Conservation (phyloP, 2,888 invertebrate genomes). For the Byasa hedistus region DNA sequence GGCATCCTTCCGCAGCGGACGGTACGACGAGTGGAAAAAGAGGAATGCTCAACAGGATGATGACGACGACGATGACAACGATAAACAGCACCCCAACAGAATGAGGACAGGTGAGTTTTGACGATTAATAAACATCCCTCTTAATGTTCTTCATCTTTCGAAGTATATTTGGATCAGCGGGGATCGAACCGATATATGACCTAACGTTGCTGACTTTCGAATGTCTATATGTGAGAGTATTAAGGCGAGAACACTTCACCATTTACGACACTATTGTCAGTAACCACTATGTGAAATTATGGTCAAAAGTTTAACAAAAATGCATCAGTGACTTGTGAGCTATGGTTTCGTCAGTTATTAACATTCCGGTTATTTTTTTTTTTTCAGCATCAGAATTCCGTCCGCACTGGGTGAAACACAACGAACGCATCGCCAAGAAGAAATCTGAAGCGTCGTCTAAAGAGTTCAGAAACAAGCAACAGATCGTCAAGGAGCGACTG, state of each 20-base stretch:
- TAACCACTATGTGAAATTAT: too few relatives aligned
- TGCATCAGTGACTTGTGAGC: too few relatives aligned
- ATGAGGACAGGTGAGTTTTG: slow-evolving; percentile 45
- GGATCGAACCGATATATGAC: too few relatives aligned
- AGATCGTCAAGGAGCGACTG: slow-evolving; percentile 87
- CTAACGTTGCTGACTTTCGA: too few relatives aligned
- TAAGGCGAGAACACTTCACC: too few relatives aligned
- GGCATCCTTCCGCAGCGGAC: slow-evolving; percentile 94
- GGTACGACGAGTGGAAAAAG: slow-evolving; percentile 92
- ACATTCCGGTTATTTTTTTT: background rate
- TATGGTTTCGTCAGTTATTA: too few relatives aligned
- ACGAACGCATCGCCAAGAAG: slow-evolving; percentile 84
- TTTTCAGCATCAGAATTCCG: slow-evolving; percentile 75
- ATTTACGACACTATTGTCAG: too few relatives aligned
- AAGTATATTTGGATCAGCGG: too few relatives aligned
- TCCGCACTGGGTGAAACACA: slow-evolving; percentile 89
- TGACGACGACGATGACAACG: slow-evolving; percentile 66
- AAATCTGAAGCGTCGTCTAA: slow-evolving; percentile 72
- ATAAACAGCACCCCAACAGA: slow-evolving; percentile 31
- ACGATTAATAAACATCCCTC: too few relatives aligned
- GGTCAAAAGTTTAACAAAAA: too few relatives aligned
- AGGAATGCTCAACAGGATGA: slow-evolving; percentile 80
- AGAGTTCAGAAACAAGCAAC: slow-evolving; percentile 87
- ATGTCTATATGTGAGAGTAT: too few relatives aligned
- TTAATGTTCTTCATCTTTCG: too few relatives aligned